Evolutionary conservation across 2,113 vertebrate genomes (phyloP).

Genomic region (Xiphorhynchus elegans): DNA sequence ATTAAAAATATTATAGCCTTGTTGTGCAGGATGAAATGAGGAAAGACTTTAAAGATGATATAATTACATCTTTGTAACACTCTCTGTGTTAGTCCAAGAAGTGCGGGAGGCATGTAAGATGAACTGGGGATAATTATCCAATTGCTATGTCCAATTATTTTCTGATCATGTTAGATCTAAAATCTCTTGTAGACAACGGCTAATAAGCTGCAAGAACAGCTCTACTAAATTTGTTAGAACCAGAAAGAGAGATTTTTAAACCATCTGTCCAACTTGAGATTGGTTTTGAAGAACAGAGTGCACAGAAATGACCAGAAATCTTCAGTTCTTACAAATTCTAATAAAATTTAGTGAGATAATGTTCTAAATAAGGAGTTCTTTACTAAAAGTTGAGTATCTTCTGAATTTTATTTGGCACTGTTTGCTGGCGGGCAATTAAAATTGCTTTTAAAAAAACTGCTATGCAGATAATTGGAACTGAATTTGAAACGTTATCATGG

Average conservation of each 20-base stretch:
- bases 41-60: not conserved
- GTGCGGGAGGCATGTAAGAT: not conserved
- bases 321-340: not conserved
- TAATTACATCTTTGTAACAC: not conserved
- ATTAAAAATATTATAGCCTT: not conserved
- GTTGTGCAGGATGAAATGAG: not conserved
- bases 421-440: not conserved
- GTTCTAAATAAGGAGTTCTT: not conserved
- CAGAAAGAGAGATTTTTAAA: conserved; percentile 11
- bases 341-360: not conserved
- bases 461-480: not conserved
- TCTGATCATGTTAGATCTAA: not conserved
- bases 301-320: not conserved
- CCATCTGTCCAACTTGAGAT: not conserved
- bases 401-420: not conserved
- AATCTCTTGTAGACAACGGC: not conserved
- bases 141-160: not conserved
- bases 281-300: not conserved
- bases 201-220: not conserved
- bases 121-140: not conserved
- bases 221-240: not conserved
- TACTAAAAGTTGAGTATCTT: not conserved
- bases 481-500: not conserved
- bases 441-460: not conserved
- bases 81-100: not conserved